These are phyloP conservation scores for Polydrusus tereticollis DNA, from an alignment of 2,888 invertebrate species.

Conservation along the genomic window DNA sequence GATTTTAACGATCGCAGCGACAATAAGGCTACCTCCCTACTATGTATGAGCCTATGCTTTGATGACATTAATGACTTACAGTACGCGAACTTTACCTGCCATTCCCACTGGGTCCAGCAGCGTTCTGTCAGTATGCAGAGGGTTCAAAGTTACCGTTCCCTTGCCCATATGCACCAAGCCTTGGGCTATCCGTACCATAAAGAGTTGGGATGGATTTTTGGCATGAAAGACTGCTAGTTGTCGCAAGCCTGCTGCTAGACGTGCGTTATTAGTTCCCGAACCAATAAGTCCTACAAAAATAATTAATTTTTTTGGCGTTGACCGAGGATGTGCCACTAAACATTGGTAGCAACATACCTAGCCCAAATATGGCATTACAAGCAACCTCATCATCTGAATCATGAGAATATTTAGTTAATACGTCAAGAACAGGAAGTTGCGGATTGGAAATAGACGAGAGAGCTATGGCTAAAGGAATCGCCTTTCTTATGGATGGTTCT, in stretches of 20 bases:
- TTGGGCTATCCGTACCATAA: conserved; percentile 97
- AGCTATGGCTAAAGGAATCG: conserved; percentile 96
- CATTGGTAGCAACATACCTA: conserved; percentile 86
- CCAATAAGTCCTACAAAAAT: conserved; percentile 52
- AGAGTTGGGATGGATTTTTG: conserved; percentile 95
- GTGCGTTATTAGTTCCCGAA: conserved; percentile 79
- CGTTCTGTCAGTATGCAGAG: conserved; percentile 95
- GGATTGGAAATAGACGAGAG: conserved; percentile 97
- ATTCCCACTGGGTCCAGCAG: conserved; percentile 94
- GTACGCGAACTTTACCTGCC: conserved; percentile 84
- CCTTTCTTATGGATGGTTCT: conserved; percentile 83
- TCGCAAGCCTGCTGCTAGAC: conserved; percentile 96
- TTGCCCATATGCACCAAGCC: conserved; percentile 98
- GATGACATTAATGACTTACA: no score
- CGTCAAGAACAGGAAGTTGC: conserved; percentile 93
- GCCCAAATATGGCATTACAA: conserved; percentile 97
- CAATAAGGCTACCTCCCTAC: no score
- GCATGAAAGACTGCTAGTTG: conserved; percentile 97
- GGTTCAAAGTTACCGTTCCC: conserved; percentile 95
- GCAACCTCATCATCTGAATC: conserved; percentile 98
- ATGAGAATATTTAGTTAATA: conserved; percentile 98
- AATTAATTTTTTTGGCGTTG: no score
- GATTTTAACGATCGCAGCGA: no score
- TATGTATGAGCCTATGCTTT: no score
- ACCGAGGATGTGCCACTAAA: no score